Evolutionary conservation across 2,113 vertebrate species (phyloP), one percentile per base, ranked within the genome.

Genomic region (Polypterus senegalus): DNA sequence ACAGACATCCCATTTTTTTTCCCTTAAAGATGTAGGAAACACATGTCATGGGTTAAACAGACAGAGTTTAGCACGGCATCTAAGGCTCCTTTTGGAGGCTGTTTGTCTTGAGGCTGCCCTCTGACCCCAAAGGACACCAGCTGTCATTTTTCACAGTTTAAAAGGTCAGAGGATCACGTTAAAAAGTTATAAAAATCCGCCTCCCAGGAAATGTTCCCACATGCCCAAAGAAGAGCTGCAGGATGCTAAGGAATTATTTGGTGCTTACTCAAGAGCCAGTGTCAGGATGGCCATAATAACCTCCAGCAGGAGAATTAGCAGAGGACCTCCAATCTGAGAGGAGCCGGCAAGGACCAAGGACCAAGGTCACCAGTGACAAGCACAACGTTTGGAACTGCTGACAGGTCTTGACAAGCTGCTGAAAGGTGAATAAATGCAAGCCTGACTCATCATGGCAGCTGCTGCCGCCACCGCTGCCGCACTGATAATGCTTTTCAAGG

Each of bases 291-390:
- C n/a, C 4, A 5, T 44, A 45, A 44, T 8, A 4, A 55, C 5
- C 10, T 57, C 27, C 3, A 45, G 56, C 9, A 45, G 56, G 27
- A 57, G 56, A 45, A 57, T 57, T 3, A 44, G 5, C 56, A 43
- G 56, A 57, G 27, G 56, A 44, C 54, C 54, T 55, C 43, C 43
- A 9, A 55, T 6, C 54, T 6, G 6, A 10, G 54, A 27, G 43
- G 56, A 7, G 27, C 56, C 6, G 6, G 5, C 4, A 11, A 57
- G 2, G 3, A 27, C 27, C 27, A 27, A 27, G 27, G 27, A 27
- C 56, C 56, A 57, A 57, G 56, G n/a, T 57, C 56, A 57, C 3
- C 9, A 27, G 54, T 55, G 54, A 55, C 54, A 55, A 11, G 54
- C 54, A 5, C 54, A 55, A 27, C 4, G 7, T 27, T 11, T 44